Evolutionary conservation across 1,140 invertebrate genomes (phyloP).

Genomic region (Drosophila carrolli): DNA sequence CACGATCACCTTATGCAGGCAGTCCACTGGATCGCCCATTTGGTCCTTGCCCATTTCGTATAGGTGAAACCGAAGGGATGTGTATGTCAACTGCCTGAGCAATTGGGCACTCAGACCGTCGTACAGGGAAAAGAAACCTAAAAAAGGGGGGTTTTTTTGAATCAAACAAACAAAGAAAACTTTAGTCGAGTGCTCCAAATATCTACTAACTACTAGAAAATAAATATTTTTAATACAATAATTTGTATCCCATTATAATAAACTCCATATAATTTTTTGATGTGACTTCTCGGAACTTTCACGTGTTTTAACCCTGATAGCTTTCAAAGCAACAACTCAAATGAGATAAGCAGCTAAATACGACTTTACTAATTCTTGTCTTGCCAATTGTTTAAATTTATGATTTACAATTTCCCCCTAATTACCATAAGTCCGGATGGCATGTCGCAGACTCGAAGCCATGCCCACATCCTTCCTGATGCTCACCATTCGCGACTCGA

Average conservation of each 20-base stretch:
- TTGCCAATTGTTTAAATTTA: too few relatives aligned
- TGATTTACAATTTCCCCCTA: neutral
- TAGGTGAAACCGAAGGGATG: slow-evolving; percentile 52
- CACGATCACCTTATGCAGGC: slow-evolving; percentile 26
- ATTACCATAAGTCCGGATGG: slow-evolving; percentile 45
- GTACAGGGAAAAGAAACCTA: slow-evolving; percentile 55
- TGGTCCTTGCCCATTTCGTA: slow-evolving; percentile 49
- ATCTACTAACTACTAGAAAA: too few relatives aligned
- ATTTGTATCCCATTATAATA: too few relatives aligned
- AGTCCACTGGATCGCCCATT: slow-evolving; percentile 25
- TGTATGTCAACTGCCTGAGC: slow-evolving; percentile 54
- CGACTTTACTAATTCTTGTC: too few relatives aligned
- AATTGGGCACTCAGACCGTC: slow-evolving; percentile 58
- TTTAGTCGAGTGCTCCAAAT: too few relatives aligned
- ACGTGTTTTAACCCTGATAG: too few relatives aligned
- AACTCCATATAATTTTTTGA: too few relatives aligned
- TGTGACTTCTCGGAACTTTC: too few relatives aligned
- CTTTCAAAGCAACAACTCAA: too few relatives aligned
- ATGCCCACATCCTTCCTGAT: slow-evolving; percentile 19
- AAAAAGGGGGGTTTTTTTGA: neutral
- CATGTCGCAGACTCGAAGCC: neutral
- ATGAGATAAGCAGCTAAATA: too few relatives aligned
- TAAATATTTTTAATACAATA: too few relatives aligned
- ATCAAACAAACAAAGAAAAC: too few relatives aligned
- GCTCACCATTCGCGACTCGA: slow-evolving; percentile 60